Evolutionary conservation across 30 jellyfish, hydroid and myxozoan genomes (phyloP).

Genomic region (Mastigias papua): DNA sequence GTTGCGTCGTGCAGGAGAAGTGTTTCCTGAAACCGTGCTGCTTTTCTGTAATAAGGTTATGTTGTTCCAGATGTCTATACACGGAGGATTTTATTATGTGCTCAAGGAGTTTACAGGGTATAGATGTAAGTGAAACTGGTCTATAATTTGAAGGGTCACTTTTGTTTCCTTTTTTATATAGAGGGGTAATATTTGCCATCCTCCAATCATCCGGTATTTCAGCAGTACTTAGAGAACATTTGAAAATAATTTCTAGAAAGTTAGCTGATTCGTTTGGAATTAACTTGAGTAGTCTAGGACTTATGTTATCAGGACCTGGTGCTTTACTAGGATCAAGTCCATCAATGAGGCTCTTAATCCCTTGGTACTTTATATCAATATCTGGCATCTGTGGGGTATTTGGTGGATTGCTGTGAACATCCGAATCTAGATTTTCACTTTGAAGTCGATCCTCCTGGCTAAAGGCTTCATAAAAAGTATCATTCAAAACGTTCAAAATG

Average conservation of each 20-base stretch:
- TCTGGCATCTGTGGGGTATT: constrained; percentile 12
- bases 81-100: not conserved
- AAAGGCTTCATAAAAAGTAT: constrained; percentile 22
- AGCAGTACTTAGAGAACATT: not conserved
- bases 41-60: not conserved
- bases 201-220: constrained; percentile 42
- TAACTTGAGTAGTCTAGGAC: constrained; percentile 17
- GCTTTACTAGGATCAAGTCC: constrained; percentile 21
- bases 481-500: not conserved
- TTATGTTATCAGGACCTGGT: constrained; percentile 46
- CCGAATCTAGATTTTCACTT: not conserved
- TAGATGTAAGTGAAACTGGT: constrained; percentile 24
- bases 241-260: not conserved
- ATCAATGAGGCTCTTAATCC: constrained; percentile 1
- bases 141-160: constrained; percentile 16
- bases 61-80: not conserved
- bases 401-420: not conserved
- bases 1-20: constrained; percentile 10
- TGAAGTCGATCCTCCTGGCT: not conserved
- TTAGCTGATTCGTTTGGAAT: not conserved
- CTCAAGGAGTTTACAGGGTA: constrained; percentile 14
- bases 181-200: constrained; percentile 26
- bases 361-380: not conserved
- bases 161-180: constrained; percentile 21
- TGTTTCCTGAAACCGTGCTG: not conserved